Conservation (phyloP, 2,113 vertebrate genomes). For the Sinocyclocheilus rhinocerous region DNA sequence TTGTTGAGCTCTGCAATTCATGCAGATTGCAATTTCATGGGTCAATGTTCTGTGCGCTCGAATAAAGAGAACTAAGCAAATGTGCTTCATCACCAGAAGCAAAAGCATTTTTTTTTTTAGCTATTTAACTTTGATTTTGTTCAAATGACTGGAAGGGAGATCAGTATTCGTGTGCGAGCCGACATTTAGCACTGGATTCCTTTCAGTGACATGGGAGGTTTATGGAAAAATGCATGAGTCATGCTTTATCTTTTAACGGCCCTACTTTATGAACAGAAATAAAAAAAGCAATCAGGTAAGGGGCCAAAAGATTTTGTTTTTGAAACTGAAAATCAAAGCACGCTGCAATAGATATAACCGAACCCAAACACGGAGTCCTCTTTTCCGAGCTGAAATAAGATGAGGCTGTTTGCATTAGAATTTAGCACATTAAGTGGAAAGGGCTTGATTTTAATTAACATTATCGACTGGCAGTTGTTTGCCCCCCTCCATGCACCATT, state of each 20-base stretch:
- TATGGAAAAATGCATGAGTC: not conserved
- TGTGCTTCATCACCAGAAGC: slow-evolving; percentile 21
- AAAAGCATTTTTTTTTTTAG: not conserved
- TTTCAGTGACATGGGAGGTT: not conserved
- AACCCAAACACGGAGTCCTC: not conserved
- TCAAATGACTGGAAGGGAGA: not conserved
- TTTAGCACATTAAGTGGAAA: slow-evolving; percentile 69
- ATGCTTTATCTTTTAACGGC: not conserved
- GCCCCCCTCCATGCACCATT: slow-evolving; percentile 61
- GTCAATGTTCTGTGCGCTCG: not conserved
- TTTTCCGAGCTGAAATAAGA: slow-evolving; percentile 46
- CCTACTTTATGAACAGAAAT: not conserved
- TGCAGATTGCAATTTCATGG: slow-evolving; percentile 1
- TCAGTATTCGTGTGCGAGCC: not conserved
- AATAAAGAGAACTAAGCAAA: slow-evolving; percentile 28
- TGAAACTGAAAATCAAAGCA: not conserved
- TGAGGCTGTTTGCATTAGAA: slow-evolving; percentile 66
- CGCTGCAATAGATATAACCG: not conserved
- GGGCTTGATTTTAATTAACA: slow-evolving; percentile 71
- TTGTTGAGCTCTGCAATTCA: slow-evolving; percentile 34
- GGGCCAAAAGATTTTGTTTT: not conserved
- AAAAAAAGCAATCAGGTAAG: not conserved
- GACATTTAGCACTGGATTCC: not conserved
- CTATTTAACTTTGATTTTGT: not conserved
- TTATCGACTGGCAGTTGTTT: slow-evolving; percentile 71